Base-by-base conservation (phyloP, 2,888 invertebrate genomes). In the Watsonalla binaria region DNA sequence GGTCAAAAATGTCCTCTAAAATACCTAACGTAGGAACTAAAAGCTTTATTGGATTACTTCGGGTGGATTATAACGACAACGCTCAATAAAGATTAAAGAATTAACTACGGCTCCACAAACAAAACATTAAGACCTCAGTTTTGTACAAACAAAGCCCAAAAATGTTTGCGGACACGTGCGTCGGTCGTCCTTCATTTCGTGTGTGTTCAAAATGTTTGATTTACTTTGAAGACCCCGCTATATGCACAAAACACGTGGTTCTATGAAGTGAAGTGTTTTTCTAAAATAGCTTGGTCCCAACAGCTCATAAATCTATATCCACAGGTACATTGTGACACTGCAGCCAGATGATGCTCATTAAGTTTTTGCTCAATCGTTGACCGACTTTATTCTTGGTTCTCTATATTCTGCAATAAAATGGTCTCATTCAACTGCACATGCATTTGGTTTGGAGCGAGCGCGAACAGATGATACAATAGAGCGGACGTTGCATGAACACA, bases 101-200 rank as follows among this genome's bases (percentile, higher is more conserved):
- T 59, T 65, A 60, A 57, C 62, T 57, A 62, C 66, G 67, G 63
- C 68, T 61, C 67, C 70, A 74, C 72, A 72, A 75, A 74, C 62
- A 71, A 68, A 73, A 71, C 65, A 78, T 74, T 76, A 76, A 78
- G 74, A 72, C 70, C 72, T 76, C 69, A 74, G 76, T 72, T 79
- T 80, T 77, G 70, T 76, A 73, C 74, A 83, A 85, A 86, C 76
- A 82, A 56, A 68, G 56, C 74, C 75, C 70, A 74, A 80, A 85
- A 85, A 74, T 85, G 82, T 86, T 86, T 85, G 80, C 78, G 74
- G 76, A 80, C 85, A 83, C 80, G 79, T 84, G 84, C 80, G 82
- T 70, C 72, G 74, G 74, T 72, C 78, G 76, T 80, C 78, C 80
- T 82, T 82, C 76, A 73, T 78, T 76, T 70, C 60, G 63, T 82